Evolutionary conservation across 2,797 vertebrate genomes (phyloP), one percentile per base, ranked within the genome.

Genomic region (Scolopax bukidnonensis): DNA sequence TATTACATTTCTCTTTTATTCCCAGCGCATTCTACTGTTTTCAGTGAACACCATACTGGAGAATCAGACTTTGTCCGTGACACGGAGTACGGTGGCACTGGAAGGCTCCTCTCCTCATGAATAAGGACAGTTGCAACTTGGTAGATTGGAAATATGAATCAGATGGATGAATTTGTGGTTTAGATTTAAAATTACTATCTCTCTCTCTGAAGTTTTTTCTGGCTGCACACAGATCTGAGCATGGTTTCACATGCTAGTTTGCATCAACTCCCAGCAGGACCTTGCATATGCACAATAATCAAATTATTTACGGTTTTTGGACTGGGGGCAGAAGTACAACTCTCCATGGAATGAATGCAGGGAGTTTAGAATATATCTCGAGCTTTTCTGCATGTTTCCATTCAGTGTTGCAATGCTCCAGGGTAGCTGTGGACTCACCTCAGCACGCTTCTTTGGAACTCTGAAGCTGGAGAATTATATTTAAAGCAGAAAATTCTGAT

Each of bases 101-200:
- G 48, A 93, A 85, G 23, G 11, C 30, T 87, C 25, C 5, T 80
- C n/a, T 96, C 28, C 27, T 91, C 6, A 4, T 40, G 45, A 30
- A n/a, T 53, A 94, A 75, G 20, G 24, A 83, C 25, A 64, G 38
- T 83, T 11, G 1, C 8, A 71, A 40, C 45, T 67, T 77, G 32
- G n/a, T 87, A 53, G 24, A 64, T 20, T 48, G 18, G 23, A 83
- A 87, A 84, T 41, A 79, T 3, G 15, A 84, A 94, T 67, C 47
- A 76, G 54, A 90, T 87, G 69, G 41, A 71, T 76, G 43, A 60
- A 89, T 89, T 79, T 79, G 54, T 93, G 78, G 30, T 89, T 93
- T 87, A 64, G 33, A 89, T 84, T 91, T 64, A 50, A 87, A 94
- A 90, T 71, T 56, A 67, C 16, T 85, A 17, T 32, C 10, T 71